Evolutionary conservation across 2,888 invertebrate species (phyloP), one percentile per base, ranked within the genome.

Genomic region (Melolontha melolontha): DNA sequence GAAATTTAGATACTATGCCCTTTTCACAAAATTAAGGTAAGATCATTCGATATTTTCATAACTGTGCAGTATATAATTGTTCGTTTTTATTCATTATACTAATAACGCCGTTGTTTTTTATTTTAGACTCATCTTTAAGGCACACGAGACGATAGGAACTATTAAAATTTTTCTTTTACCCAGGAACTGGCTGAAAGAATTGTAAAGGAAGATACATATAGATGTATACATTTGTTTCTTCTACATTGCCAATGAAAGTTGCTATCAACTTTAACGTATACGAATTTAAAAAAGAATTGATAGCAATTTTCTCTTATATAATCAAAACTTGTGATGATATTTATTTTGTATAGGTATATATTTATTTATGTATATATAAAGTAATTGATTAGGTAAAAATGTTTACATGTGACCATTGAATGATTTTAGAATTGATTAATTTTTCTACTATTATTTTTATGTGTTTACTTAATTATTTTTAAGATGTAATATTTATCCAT

Each of bases 71-170:
- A 7, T 55, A 34, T 27, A 0, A 52, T 22, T 22, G 8, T 40
- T 27, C 40, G 14, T 14, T 55, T 0, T 55, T 14, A n/a, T 55
- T 55, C 51, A n/a, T 17, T 39, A 57, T 39, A 14, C 17, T 39
- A 22, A 29, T 57, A 22, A n/a, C 8, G 39, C 5, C 27, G 10
- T 55, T 47, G 44, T n/a, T 66, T 50, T n/a, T 63, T 41, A n/a
- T 64, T 67, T 57, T 68, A 68, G 68, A 68, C 68, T 42, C 68
- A 55, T 64, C 68, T 68, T 49, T 68, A 64, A 68, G 68, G 49
- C 64, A 63, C 54, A 54, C 8, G 16, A 64, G 54, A 51, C 64
- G 68, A 64, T 68, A 68, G 50, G 41, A 51, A 49, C 10, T n/a
- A 14, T 6, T 39, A 27, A 42, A 59, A 22, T 22, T 22, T 12